Evolutionary conservation across 2,888 invertebrate species (phyloP), one percentile per base, ranked within the genome.

Genomic region (Spicauda simplicius): DNA sequence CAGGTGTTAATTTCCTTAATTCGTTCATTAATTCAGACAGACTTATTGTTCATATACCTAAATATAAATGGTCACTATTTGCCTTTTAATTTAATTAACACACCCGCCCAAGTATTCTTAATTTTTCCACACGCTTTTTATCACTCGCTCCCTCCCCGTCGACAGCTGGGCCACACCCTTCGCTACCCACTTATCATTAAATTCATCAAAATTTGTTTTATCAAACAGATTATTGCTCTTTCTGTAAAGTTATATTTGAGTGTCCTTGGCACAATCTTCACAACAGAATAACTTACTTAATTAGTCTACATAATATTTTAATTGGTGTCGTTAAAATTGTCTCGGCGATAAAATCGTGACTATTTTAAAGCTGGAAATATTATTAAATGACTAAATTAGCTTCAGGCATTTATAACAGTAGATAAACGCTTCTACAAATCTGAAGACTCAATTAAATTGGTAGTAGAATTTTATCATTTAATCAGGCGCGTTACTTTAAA

Each of bases 211-310:
- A 16, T 16, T n/a, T 14, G 57, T 57, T 20, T 18, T 53, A 50
- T 64, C 58, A 58, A 64, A 64, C 53, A 57, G 55, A 64, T 64
- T 64, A 64, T 58, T 58, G 52, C 10, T 25, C 41, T 64, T 45
- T 64, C 52, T 58, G 64, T 53, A 12, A 16, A 52, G 37, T 48
- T 59, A 65, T 59, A 65, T 5, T 14, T 20, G 20, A 45, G 25
- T 48, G 65, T 53, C 65, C 65, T 65, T 65, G 65, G 33, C 30
- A 25, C 18, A 18, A 2, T 25, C 14, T 59, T 45, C 30, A 61
- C 58, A 37, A 30, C 45, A 48, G 48, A 19, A 45, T 45, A 45
- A 59, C 14, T 10, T 18, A 25, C 45, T 52, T 65, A 54, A 65
- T 59, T 30, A 54, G 53, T 53, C 58, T 41, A n/a, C 19, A 52